Conservation (phyloP, 2,797 vertebrate species). For the Peromyscus nudipes region DNA sequence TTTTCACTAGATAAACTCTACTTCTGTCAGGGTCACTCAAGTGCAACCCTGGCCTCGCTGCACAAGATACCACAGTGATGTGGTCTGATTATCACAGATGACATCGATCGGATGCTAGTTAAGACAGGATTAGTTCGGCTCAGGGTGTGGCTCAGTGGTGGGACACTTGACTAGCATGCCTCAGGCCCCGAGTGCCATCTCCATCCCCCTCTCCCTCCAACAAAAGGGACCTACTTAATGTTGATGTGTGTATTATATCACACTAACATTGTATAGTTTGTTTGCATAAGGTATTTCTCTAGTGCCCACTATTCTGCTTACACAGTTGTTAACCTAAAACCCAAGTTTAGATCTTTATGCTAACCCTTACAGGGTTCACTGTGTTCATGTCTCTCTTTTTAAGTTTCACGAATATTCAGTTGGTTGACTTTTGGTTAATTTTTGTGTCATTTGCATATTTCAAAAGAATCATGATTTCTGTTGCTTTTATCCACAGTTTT, state of each 20-base stretch:
- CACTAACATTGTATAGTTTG: not conserved
- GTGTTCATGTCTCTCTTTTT: not conserved
- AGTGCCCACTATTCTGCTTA: not conserved
- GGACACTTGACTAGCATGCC: not conserved
- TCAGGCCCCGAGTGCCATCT: not conserved
- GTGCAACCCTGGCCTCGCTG: conserved; percentile 8
- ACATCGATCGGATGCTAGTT: not conserved
- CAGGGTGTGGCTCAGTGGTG: not conserved
- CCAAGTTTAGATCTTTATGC: not conserved
- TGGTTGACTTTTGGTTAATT: conserved; percentile 1
- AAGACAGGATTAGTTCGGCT: not conserved
- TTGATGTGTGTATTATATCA: not conserved
- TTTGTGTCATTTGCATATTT: conserved; percentile 40
- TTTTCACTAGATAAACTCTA: conserved; percentile 51
- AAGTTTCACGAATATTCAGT: conserved; percentile 38
- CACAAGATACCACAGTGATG: conserved; percentile 14
- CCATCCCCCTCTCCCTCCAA: too few relatives aligned
- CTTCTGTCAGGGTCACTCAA: conserved; percentile 47
- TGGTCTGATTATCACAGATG: conserved; percentile 38
- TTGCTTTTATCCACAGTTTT: conserved; percentile 58
- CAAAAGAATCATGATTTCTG: conserved; percentile 55
- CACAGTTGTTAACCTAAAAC: not conserved
- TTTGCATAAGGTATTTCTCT: not conserved
- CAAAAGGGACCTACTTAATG: not conserved
- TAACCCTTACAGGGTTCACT: not conserved